Conservation (phyloP, 2,113 vertebrate genomes). For the Theristicus caerulescens region DNA sequence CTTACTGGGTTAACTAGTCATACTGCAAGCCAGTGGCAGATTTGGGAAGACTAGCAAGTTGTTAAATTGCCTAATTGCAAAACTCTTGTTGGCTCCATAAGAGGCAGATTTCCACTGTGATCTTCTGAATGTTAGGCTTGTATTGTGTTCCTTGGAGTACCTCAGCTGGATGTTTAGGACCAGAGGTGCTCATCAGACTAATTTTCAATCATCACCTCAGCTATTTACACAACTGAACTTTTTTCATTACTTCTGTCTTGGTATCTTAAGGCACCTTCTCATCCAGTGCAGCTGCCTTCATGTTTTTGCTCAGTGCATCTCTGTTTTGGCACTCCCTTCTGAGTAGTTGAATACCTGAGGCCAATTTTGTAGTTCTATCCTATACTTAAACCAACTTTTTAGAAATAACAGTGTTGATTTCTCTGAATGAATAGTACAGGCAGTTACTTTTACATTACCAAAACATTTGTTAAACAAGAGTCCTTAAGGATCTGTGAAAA, state of each 20-base stretch:
- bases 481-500: slow-evolving; percentile 46
- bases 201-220: not conserved
- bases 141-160: not conserved
- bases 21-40: not conserved
- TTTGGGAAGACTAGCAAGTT: not conserved
- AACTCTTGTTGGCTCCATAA: not conserved
- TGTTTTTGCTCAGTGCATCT: not conserved
- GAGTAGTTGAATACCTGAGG: slow-evolving; percentile 42
- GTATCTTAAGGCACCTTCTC: not conserved
- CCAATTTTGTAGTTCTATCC: slow-evolving; percentile 16
- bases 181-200: not conserved
- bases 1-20: not conserved
- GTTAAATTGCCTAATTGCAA: not conserved
- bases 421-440: not conserved
- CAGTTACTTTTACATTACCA: slow-evolving; percentile 30
- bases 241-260: not conserved
- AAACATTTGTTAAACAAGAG: slow-evolving; percentile 50
- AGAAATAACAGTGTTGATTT: slow-evolving; percentile 57
- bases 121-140: not conserved
- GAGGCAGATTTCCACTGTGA: not conserved
- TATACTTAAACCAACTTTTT: slow-evolving; percentile 45
- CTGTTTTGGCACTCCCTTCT: slow-evolving; percentile 12
- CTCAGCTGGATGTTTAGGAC: not conserved
- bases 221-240: not conserved
- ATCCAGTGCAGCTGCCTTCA: not conserved